Conservation (phyloP, 2,113 vertebrate species). For the Engraulis encrasicolus region DNA sequence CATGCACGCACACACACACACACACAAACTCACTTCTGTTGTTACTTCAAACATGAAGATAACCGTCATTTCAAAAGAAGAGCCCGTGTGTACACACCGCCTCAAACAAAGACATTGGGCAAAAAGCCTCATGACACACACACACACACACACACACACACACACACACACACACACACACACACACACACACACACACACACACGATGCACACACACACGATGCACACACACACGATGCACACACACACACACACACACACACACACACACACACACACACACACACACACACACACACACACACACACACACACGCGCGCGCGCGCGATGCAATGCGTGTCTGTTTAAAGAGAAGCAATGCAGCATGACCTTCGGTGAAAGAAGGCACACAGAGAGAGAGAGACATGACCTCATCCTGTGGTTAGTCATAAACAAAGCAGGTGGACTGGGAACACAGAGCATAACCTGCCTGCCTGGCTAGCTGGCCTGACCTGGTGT, state of each 20-base stretch:
- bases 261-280: not conserved
- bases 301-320: not conserved
- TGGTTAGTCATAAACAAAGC: conserved; percentile 14
- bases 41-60: not conserved
- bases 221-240: too few relatives aligned
- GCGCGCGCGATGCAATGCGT: not conserved
- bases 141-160: too few relatives aligned
- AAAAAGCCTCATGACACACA: too few relatives aligned
- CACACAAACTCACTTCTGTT: not conserved
- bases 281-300: not conserved
- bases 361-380: not conserved
- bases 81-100: too few relatives aligned
- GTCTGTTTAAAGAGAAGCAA: not conserved
- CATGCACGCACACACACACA: too few relatives aligned
- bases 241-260: too few relatives aligned
- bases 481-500: too few relatives aligned
- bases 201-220: too few relatives aligned
- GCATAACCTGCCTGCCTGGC: not conserved
- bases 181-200: too few relatives aligned
- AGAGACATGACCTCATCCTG: not conserved
- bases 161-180: too few relatives aligned
- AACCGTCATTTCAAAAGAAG: not conserved
- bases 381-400: not conserved
- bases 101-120: too few relatives aligned
- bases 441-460: not conserved